These are phyloP conservation scores for Tyrophagus putrescentiae DNA, from an alignment of 1,140 invertebrate species.

Conservation along the genomic window DNA sequence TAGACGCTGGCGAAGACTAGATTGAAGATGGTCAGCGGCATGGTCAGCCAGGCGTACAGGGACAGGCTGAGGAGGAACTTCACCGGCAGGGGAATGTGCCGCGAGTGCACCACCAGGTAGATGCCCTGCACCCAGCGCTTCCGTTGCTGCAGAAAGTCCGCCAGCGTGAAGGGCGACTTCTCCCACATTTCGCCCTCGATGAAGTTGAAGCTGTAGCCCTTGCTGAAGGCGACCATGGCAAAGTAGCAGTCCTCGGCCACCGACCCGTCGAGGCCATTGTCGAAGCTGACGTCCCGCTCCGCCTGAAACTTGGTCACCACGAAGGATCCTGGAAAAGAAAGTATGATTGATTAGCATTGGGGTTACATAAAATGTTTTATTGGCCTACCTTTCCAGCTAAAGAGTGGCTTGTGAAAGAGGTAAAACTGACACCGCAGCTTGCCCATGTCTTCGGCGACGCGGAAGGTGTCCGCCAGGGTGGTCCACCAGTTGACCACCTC, in stretches of 20 bases:
- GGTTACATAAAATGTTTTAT: neutral
- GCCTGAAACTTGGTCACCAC: slow-evolving; percentile 37
- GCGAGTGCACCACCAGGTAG: slow-evolving; percentile 77
- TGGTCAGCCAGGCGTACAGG: slow-evolving; percentile 85
- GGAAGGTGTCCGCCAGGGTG: slow-evolving; percentile 84
- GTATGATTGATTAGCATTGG: too few relatives aligned
- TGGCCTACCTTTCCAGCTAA: slow-evolving; percentile 93
- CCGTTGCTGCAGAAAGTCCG: slow-evolving; percentile 86
- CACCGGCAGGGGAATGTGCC: slow-evolving; percentile 58
- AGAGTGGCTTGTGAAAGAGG: slow-evolving; percentile 81
- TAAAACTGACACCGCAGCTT: slow-evolving; percentile 83
- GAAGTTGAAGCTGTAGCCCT: slow-evolving; percentile 36
- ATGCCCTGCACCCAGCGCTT: slow-evolving; percentile 90
- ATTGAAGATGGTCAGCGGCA: slow-evolving; percentile 80
- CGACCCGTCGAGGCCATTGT: slow-evolving; percentile 40
- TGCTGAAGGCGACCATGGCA: slow-evolving; percentile 38
- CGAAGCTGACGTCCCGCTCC: slow-evolving; percentile 38
- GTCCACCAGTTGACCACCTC: slow-evolving; percentile 90
- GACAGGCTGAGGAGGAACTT: slow-evolving; percentile 73
- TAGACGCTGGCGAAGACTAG: slow-evolving; percentile 62
- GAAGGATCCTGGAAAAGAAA: slow-evolving; percentile 31
- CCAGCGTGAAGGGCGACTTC: slow-evolving; percentile 78
- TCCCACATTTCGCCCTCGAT: slow-evolving; percentile 43
- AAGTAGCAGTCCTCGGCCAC: slow-evolving; percentile 45
- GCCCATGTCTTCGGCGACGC: slow-evolving; percentile 93